Evolutionary conservation across 2,888 invertebrate species (phyloP), one percentile per base, ranked within the genome.

Genomic region (Galeopsomyia nigrocyanea): DNA sequence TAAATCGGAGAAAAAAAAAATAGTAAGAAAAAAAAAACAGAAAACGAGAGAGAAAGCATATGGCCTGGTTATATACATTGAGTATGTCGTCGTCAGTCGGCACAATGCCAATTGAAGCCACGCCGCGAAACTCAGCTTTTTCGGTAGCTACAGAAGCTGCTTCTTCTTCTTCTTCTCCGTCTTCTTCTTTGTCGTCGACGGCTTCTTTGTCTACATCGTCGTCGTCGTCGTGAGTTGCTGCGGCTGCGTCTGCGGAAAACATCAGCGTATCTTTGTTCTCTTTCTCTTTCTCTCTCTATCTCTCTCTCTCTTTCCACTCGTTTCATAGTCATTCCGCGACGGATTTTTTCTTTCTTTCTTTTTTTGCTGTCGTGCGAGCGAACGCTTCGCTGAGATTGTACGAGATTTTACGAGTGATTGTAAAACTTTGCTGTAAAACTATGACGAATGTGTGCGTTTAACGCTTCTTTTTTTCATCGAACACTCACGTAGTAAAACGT

Each of bases 171-270:
- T 19, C 47, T 58, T 53, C 68, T 68, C 71, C 62, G 62, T 65
- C 56, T 73, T 60, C 17, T 66, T 65, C 76, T 47, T 71, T 69
- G 49, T 55, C 56, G 39, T 21, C 58, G 39, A 60, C 51, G n/a
- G 56, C 62, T 39, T 62, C 58, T 62, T 17, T 46, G 5, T 22
- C 21, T 26, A 47, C 17, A 50, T 31, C 50, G 17, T n/a, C 61
- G 47, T 26, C 26, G 26, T 53, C 53, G 49, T 57, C 71, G 56
- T 57, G 19, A 49, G 47, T 26, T n/a, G 39, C 50, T n/a, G n/a
- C 26, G 26, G n/a, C 21, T 22, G n/a, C 61, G 0, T 66, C 56
- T 46, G n/a, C 19, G 21, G 16, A 39, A 39, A 39, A 39, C 10
- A 39, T 39, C 5, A 39, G 39, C 39, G 39, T 39, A 39, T 39